A percentile compares a stretch with the other conserved stretches of the same genome.
Conservation (phyloP, 1,140 invertebrate species). For the Stratiolaelaps scimitus region DNA sequence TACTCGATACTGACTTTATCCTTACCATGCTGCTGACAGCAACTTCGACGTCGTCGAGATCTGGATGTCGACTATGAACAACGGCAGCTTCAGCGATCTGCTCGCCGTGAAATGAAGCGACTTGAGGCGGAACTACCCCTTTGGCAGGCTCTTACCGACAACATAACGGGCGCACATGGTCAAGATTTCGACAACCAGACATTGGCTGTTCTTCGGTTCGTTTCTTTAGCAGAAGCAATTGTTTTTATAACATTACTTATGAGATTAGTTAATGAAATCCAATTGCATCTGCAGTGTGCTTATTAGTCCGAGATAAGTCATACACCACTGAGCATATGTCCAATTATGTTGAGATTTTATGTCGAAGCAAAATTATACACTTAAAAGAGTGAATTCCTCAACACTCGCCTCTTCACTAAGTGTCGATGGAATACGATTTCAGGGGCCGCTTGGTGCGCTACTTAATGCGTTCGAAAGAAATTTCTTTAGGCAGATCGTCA, state of each 20-base stretch:
- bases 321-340: too few species aligned
- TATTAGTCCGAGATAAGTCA: too few species aligned
- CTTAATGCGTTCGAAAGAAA: constrained; percentile 87
- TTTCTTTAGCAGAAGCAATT: background rate
- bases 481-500: constrained; percentile 76
- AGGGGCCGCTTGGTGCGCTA: constrained; percentile 75
- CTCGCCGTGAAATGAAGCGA: constrained; percentile 67
- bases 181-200: constrained; percentile 66
- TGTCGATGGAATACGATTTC: background rate
- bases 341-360: background rate
- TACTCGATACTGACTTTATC: constrained; percentile 10
- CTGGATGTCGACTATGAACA: constrained; percentile 28
- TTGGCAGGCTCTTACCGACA: constrained; percentile 88
- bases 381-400: too few species aligned
- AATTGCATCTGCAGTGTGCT: too few species aligned
- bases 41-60: background rate
- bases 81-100: constrained; percentile 43
- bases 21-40: background rate
- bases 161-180: constrained; percentile 54
- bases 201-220: constrained; percentile 63
- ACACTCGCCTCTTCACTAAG: too few species aligned
- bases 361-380: background rate
- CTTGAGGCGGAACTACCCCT: constrained; percentile 75
- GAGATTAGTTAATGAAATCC: too few species aligned
- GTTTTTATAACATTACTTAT: background rate